Percentiles rank a stretch among this genome's conserved stretches.
phyloP scores from a whole-genome alignment of 92 coral and sea anemone species.

The Phenganax marumi region DNA sequence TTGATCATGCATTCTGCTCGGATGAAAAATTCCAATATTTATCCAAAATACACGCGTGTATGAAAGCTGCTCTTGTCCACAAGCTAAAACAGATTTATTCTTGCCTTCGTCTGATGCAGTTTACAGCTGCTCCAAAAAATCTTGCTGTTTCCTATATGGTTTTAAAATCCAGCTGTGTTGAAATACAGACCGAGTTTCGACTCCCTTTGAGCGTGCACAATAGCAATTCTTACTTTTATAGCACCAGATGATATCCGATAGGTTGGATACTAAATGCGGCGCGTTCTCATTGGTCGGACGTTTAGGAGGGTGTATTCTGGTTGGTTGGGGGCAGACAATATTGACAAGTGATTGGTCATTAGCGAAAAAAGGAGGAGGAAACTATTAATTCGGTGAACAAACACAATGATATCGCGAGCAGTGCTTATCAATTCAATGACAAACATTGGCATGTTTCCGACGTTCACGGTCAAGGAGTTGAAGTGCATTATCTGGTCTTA shows the following conservation, averaged over 20 bases:
- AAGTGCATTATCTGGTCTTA: too few relatives aligned
- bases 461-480: neutral
- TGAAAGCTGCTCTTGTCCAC: neutral
- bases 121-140: neutral
- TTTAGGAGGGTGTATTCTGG: neutral
- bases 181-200: neutral
- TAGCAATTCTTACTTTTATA: slow-evolving; percentile 25
- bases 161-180: slow-evolving; percentile 17
- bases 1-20: slow-evolving; percentile 16
- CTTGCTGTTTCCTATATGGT: slow-evolving; percentile 24
- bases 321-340: neutral
- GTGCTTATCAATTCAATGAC: slow-evolving; percentile 13
- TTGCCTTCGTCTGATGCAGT: slow-evolving; percentile 9
- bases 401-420: neutral
- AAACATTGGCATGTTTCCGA: slow-evolving; percentile 13
- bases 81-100: slow-evolving; percentile 25
- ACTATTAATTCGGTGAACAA: slow-evolving; percentile 14
- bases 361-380: slow-evolving; percentile 26
- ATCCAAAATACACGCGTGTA: neutral
- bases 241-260: slow-evolving; percentile 10
- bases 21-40: neutral
- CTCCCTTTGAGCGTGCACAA: slow-evolving; percentile 25
- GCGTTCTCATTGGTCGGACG: slow-evolving; percentile 6
- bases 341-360: slow-evolving; percentile 25
- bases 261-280: neutral